Conservation (phyloP, 2,888 invertebrate species). For the Protophormia terraenovae region DNA sequence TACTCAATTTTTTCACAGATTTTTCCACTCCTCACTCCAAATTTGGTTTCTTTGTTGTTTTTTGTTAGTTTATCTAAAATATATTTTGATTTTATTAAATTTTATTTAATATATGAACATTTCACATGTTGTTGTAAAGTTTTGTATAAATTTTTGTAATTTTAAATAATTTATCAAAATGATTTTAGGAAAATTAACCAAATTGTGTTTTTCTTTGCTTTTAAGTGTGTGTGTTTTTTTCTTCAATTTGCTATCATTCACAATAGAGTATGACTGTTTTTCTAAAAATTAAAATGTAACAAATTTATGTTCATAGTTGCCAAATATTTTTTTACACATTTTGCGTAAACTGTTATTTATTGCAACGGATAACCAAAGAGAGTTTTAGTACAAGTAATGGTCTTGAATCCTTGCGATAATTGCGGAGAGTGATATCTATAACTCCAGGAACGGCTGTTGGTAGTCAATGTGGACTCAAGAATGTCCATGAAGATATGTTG, state of each 20-base stretch:
- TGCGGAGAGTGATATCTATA: too few species aligned
- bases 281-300: too few species aligned
- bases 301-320: too few species aligned
- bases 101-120: slow-evolving; percentile 23
- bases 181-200: slow-evolving; percentile 33
- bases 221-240: neutral
- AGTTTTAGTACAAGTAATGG: too few species aligned
- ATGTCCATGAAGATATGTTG: too few species aligned
- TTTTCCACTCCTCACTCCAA: slow-evolving; percentile 31
- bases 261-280: neutral
- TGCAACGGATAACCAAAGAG: too few species aligned
- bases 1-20: slow-evolving; percentile 40
- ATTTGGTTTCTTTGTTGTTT: neutral
- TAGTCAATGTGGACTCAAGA: too few species aligned
- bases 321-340: too few species aligned
- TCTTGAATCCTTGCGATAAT: too few species aligned
- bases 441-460: too few species aligned
- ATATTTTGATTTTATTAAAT: neutral
- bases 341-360: too few species aligned
- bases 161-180: slow-evolving; percentile 47
- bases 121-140: slow-evolving; percentile 19
- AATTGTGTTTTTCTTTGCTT: slow-evolving; percentile 36
- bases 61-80: slow-evolving; percentile 13
- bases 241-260: slow-evolving; percentile 21
- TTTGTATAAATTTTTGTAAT: slow-evolving; percentile 12